Conservation (phyloP, 37 sponge, comb jelly and placozoan species). For the Bolinopsis microptera region DNA sequence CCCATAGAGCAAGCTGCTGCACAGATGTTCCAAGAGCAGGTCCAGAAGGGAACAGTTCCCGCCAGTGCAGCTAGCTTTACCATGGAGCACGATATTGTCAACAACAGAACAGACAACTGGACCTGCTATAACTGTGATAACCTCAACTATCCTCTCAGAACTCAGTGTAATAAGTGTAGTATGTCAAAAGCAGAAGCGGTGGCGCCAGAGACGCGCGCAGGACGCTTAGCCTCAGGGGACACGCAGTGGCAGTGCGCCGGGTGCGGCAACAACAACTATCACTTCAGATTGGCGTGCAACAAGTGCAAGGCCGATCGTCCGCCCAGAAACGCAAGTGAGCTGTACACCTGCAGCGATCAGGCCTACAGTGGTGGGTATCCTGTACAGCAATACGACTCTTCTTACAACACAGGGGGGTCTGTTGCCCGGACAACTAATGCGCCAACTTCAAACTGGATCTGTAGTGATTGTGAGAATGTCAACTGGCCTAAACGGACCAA, state of each 20-base stretch:
- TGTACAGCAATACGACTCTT: neutral
- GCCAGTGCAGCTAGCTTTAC: neutral
- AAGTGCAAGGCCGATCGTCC: slow-evolving; percentile 35
- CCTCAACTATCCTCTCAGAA: slow-evolving; percentile 46
- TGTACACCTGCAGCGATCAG: neutral
- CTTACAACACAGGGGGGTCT: neutral
- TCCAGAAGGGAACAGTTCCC: neutral
- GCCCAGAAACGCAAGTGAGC: neutral
- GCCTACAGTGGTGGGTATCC: neutral
- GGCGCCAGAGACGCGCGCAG: slow-evolving; percentile 35
- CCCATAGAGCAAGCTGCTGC: slow-evolving; percentile 7
- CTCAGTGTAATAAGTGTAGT: slow-evolving; percentile 56
- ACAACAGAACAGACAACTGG: slow-evolving; percentile 57
- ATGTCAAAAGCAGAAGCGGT: slow-evolving; percentile 50
- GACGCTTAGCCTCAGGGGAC: neutral
- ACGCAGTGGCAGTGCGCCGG: neutral
- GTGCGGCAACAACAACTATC: slow-evolving; percentile 45
- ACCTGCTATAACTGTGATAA: slow-evolving; percentile 58
- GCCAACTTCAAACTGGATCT: neutral
- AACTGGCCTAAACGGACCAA: slow-evolving; percentile 34
- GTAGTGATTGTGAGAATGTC: neutral
- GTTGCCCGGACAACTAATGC: neutral
- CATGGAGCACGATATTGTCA: neutral
- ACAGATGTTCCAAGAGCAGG: neutral
- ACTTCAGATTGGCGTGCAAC: slow-evolving; percentile 58